Evolutionary conservation across 2,797 vertebrate species (phyloP), one percentile per base, ranked within the genome.

Genomic region (Scomberomorus guttatus): DNA sequence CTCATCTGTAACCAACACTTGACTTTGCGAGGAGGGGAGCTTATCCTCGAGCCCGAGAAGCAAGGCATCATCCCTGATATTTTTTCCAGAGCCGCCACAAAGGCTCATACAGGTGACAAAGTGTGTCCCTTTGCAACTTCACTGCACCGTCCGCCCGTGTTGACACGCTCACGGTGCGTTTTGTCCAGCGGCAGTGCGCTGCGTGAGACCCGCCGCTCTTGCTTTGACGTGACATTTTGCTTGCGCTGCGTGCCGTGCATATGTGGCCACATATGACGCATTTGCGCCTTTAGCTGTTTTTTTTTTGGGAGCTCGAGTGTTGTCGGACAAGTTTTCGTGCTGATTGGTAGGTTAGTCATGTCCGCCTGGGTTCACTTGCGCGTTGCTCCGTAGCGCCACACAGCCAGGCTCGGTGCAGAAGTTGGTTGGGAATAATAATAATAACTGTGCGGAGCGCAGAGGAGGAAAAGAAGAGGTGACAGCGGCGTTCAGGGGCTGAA

Each of bases 101-200:
- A 62, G 74, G 84, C 79, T 88, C 89, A 54, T 22, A 90, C 91
- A 92, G 86, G 89, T 90, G 93, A 92, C 81, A 68, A 50, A 75
- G 67, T 77, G 81, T n/a, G 59, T 42, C 84, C 32, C 18, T 63
- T 29, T 51, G 20, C 25, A 90, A 89, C 80, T 90, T 84, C 78
- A 6, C 76, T 4, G 76, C 81, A 34, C 25, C 59, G 62, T 32
- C 52, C 42, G 42, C 14, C 62, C 3, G 69, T 2, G 11, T 32
- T 15, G 75, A 73, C 61, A 77, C 83, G 69, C 85, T 52, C 60
- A 2, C 25, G 6, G 83, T 15, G 85, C 75, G 82, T 69, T 54
- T 75, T 46, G 29, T 79, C 72, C 77, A 32, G 55, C 44, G 60
- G 75, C 73, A 20, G 27, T 58, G 25, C 59, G 44, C 80, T 22